Base-by-base conservation (phyloP, 1,140 invertebrate genomes). In the Gryon sp. region DNA sequence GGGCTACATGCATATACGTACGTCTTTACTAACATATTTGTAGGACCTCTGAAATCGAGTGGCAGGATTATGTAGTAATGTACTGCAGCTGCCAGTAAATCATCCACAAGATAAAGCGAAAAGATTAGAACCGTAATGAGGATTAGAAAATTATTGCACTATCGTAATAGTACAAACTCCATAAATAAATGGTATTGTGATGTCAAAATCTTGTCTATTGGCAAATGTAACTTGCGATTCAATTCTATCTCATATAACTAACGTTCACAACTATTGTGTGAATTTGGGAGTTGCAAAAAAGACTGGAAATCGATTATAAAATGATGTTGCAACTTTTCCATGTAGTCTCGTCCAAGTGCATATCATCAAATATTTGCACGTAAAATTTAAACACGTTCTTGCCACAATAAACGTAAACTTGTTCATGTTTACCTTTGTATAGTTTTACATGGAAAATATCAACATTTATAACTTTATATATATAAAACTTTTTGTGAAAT, bases 31-130 rank as follows among this genome's bases (percentile, higher is more conserved):
- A n/a, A n/a, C n/a, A n/a, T n/a, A n/a, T n/a, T n/a, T 48, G 32
- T 16, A 12, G 36, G 9, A 59, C 77, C 73, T 48, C 50, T 34
- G 40, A 81, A 83, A 81, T 78, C 78, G 79, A 83, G 79, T 76
- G 78, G 50, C 74, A 24, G 75, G 73, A 78, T 75, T 76, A 79
- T 72, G 57, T 59, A 46, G 55, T 81, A 78, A 83, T 79, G 76
- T 78, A 81, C 46, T 62, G 70, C 73, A 72, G 53, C 68, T 77
- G 65, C 57, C 73, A 69, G 32, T 84, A 83, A 85, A 83, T 83
- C 82, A 83, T 82, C 68, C 66, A 48, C 68, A 57, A 79, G 78
- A 81, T 84, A 78, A 82, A 81, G 72, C 78, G 80, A 83, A 83
- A 84, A 83, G 80, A 74, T 83, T 85, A 80, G 68, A 76, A 57